Percentiles rank a stretch among this genome's conserved stretches.
Conservation (phyloP, 1,140 invertebrate species). For the Pseudachorutes palmiensis region DNA sequence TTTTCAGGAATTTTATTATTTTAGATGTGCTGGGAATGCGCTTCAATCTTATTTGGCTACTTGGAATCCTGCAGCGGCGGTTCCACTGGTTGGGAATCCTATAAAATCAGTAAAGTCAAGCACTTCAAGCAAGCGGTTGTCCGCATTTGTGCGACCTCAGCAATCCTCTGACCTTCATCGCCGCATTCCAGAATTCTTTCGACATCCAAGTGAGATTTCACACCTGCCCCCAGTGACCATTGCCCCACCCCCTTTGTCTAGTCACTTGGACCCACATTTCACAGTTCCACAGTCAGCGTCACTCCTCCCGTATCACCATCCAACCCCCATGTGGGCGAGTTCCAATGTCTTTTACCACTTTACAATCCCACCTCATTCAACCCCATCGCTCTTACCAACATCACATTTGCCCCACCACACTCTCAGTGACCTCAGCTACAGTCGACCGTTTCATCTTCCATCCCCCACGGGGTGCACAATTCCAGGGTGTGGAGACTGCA, state of each 20-base stretch:
- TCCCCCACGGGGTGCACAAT: constrained; percentile 33
- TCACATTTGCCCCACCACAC: constrained; percentile 6
- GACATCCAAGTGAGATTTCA: constrained; percentile 1
- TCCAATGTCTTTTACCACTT: constrained; percentile 38
- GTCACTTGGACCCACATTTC: constrained; percentile 21
- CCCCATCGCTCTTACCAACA: constrained; percentile 11
- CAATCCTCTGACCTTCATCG: constrained; percentile 15
- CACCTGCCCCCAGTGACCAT: constrained; percentile 4
- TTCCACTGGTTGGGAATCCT: not conserved
- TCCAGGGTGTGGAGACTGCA: constrained; percentile 33
- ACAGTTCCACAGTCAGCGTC: constrained; percentile 11
- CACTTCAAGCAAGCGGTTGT: constrained; percentile 21
- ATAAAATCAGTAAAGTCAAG: not conserved
- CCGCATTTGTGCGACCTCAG: constrained; percentile 36
- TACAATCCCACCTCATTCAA: constrained; percentile 27
- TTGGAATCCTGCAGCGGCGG: constrained; percentile 28
- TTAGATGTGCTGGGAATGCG: constrained; percentile 34
- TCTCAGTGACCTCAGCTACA: not conserved
- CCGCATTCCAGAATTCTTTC: not conserved
- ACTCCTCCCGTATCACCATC: constrained; percentile 35
- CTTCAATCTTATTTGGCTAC: constrained; percentile 35
- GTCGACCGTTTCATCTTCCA: constrained; percentile 25
- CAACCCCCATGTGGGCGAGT: constrained; percentile 36
- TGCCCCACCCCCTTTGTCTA: not conserved
- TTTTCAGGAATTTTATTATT: constrained; percentile 14